A percentile compares a stretch with the other conserved stretches of the same genome.
Evolutionary conservation across 2,888 invertebrate genomes (phyloP).

Genomic region (Ormyrus labotus): DNA sequence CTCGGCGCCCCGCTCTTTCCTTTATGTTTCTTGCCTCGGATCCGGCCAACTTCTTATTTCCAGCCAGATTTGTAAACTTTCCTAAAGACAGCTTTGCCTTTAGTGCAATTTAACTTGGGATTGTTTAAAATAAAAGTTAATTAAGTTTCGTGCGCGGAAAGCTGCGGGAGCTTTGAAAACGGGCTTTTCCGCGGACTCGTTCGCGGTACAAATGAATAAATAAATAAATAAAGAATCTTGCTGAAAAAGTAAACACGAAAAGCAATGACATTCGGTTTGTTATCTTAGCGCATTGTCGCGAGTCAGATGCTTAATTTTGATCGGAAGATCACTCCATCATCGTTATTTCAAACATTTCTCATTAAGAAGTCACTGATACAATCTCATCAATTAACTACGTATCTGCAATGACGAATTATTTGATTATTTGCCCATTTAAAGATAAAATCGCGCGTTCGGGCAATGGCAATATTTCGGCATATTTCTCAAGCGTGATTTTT

Average conservation of each 20-base stretch:
- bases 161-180: neutral
- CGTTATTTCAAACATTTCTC: constrained; percentile 45
- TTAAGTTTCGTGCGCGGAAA: constrained; percentile 5
- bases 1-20: constrained; percentile 28
- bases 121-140: constrained; percentile 40
- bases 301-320: constrained; percentile 40
- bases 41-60: constrained; percentile 48
- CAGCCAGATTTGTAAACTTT: constrained; percentile 52
- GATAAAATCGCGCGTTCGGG: constrained; percentile 11
- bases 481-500: neutral
- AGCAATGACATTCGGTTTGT: constrained; percentile 8
- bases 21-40: constrained; percentile 43
- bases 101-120: constrained; percentile 45
- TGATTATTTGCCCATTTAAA: constrained; percentile 5
- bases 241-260: neutral
- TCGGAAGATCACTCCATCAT: constrained; percentile 47
- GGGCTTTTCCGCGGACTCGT: neutral
- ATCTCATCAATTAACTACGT: constrained; percentile 35
- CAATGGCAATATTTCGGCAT: constrained; percentile 27
- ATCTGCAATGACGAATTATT: constrained; percentile 34
- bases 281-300: neutral
- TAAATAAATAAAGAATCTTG: constrained; percentile 13
- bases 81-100: constrained; percentile 20
- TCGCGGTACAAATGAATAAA: neutral
- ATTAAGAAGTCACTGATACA: constrained; percentile 10